phyloP scores from a whole-genome alignment of 2,888 invertebrate species.

The Dorcus parallelipipedus region DNA sequence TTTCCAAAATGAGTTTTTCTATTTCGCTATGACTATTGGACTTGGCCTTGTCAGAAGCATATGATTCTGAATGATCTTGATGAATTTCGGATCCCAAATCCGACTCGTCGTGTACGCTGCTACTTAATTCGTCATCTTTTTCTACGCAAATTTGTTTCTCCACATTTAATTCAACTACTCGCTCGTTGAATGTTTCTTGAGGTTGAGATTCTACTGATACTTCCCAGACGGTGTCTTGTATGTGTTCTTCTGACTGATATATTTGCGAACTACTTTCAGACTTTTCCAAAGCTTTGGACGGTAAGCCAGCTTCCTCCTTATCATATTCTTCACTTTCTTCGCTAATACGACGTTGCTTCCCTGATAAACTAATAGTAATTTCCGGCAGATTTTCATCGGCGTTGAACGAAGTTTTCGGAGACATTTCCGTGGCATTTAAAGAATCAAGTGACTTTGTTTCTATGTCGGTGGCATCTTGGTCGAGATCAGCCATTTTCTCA shows the following conservation, averaged over 20 bases:
- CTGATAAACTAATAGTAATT: conserved; percentile 47
- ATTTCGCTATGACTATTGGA: conserved; percentile 47
- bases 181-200: conserved; percentile 40
- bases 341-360: conserved; percentile 46
- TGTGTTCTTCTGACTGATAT: conserved; percentile 49
- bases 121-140: conserved; percentile 45
- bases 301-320: conserved; percentile 2
- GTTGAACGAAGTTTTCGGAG: conserved; percentile 31
- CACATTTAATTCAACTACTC: conserved; percentile 38
- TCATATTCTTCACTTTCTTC: conserved; percentile 46
- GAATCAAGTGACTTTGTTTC: conserved; percentile 43
- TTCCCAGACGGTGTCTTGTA: conserved; percentile 54
- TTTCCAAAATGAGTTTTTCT: conserved; percentile 45
- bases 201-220: conserved; percentile 49
- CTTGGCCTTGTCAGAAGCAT: conserved; percentile 41
- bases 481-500: conserved; percentile 49
- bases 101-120: conserved; percentile 42
- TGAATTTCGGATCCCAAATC: conserved; percentile 47
- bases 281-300: conserved; percentile 9
- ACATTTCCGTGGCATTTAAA: conserved; percentile 31
- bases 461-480: conserved; percentile 44
- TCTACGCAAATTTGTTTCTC: conserved; percentile 36
- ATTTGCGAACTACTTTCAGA: conserved; percentile 36
- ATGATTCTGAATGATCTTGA: conserved; percentile 44
- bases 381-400: conserved; percentile 43